These are phyloP conservation scores for Carpatolechia fugitivella DNA, from an alignment of 2,888 invertebrate genomes.

Conservation along the genomic window DNA sequence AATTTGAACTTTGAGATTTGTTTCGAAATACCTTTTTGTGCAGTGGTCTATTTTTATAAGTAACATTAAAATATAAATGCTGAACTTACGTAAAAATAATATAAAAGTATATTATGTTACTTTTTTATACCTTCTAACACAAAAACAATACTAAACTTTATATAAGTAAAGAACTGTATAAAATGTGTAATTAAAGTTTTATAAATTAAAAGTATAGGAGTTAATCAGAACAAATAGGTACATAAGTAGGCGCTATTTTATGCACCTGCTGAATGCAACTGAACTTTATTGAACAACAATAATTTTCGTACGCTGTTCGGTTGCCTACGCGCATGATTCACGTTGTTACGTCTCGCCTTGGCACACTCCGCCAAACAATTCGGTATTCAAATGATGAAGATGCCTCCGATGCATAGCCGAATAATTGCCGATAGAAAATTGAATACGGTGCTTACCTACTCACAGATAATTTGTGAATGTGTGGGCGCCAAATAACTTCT, in stretches of 20 bases:
- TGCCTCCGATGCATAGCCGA: constrained; percentile 6
- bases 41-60: too few species aligned
- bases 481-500: not conserved
- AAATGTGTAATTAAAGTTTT: too few species aligned
- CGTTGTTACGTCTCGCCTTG: constrained; percentile 28
- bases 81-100: too few species aligned
- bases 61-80: too few species aligned
- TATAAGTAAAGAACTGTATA: too few species aligned
- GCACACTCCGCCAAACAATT: constrained; percentile 21
- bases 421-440: constrained; percentile 8
- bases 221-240: not conserved
- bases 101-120: too few species aligned
- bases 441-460: not conserved
- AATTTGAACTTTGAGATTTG: not conserved
- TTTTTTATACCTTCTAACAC: too few species aligned
- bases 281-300: constrained; percentile 7
- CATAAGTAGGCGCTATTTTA: not conserved
- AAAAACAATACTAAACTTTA: too few species aligned
- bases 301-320: constrained; percentile 13
- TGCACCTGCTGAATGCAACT: constrained; percentile 31
- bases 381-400: constrained; percentile 15
- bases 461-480: not conserved
- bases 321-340: constrained; percentile 33
- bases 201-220: too few species aligned
- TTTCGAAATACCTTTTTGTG: not conserved